These are phyloP conservation scores for Crax fasciolata DNA, from an alignment of 2,797 vertebrate species.

Conservation along the genomic window DNA sequence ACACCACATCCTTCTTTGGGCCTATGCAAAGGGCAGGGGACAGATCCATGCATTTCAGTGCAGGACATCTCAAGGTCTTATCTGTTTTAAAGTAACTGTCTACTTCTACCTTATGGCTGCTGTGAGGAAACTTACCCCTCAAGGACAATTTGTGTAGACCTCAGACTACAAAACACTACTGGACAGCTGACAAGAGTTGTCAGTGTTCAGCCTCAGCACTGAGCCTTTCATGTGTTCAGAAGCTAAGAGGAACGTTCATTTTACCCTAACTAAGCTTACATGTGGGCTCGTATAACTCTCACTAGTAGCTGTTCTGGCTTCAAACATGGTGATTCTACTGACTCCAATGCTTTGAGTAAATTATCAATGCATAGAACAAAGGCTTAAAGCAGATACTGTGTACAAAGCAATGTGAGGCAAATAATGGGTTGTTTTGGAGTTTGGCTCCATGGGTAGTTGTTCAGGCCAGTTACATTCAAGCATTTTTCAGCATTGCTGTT, in stretches of 20 bases:
- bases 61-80: not conserved
- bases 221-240: not conserved
- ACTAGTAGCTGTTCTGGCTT: not conserved
- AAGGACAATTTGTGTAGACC: rapidly evolving
- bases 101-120: not conserved
- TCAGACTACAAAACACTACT: not conserved
- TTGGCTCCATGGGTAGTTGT: not conserved
- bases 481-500: not conserved
- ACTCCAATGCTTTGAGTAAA: not conserved
- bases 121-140: not conserved
- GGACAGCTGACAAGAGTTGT: not conserved
- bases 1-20: not conserved
- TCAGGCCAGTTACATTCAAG: not conserved
- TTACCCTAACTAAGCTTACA: not conserved
- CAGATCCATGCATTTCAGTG: not conserved
- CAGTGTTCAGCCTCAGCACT: not conserved
- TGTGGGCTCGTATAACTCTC: rapidly evolving
- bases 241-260: not conserved
- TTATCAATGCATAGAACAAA: not conserved
- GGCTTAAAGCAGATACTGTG: not conserved
- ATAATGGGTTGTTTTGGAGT: not conserved
- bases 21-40: not conserved
- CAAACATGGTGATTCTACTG: not conserved
- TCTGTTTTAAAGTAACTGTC: not conserved
- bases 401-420: not conserved